A percentile compares a stretch with the other conserved stretches of the same genome.
Evolutionary conservation across 2,113 vertebrate species (phyloP).

Genomic region (Poeciliopsis occidentalis): DNA sequence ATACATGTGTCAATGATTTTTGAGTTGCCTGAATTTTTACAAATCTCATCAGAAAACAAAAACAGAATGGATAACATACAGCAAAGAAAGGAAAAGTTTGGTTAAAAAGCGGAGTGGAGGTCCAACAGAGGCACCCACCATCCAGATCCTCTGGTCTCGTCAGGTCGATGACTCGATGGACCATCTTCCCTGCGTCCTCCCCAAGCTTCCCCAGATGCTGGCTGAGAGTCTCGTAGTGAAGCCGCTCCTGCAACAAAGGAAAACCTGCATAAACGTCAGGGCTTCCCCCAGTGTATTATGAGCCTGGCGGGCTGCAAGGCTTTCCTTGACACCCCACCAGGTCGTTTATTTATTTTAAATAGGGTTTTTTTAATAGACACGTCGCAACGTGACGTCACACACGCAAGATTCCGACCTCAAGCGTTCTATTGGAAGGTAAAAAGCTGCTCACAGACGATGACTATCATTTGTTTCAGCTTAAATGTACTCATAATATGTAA

Average conservation of each 20-base stretch:
- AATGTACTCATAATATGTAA: too few species aligned
- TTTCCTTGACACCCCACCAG: too few species aligned
- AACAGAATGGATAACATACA: neutral
- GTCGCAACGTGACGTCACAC: too few species aligned
- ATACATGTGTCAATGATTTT: neutral
- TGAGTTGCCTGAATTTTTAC: neutral
- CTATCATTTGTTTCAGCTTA: too few species aligned
- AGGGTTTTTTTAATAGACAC: too few species aligned
- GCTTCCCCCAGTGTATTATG: too few species aligned
- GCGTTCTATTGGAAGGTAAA: too few species aligned
- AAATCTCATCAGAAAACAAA: neutral
- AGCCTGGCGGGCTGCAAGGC: too few species aligned
- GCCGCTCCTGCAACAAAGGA: constrained; percentile 83
- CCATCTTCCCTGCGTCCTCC: constrained; percentile 90
- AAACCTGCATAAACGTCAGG: neutral
- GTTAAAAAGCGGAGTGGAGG: neutral
- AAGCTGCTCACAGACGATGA: too few species aligned
- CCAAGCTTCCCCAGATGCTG: constrained; percentile 89
- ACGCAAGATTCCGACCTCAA: too few species aligned
- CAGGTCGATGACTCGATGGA: constrained; percentile 93
- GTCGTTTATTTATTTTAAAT: too few species aligned
- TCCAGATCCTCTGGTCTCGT: constrained; percentile 94
- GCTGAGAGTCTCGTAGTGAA: constrained; percentile 91
- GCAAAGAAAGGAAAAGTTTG: neutral
- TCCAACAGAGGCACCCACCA: constrained; percentile 79